These are phyloP conservation scores for Coptodon rendalli DNA, from an alignment of 2,113 vertebrate species.

Conservation along the genomic window DNA sequence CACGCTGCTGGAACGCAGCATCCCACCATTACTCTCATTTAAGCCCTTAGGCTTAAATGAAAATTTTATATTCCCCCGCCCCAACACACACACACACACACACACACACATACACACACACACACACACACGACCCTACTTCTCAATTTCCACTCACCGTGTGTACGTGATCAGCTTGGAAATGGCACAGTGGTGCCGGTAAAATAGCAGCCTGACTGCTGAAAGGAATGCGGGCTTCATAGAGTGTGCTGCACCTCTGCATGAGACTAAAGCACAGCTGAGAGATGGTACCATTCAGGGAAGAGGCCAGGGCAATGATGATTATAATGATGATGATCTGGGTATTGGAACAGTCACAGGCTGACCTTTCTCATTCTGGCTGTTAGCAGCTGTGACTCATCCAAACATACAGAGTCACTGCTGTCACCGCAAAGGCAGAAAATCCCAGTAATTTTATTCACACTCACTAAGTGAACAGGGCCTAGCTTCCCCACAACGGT, in stretches of 20 bases:
- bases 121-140: neutral
- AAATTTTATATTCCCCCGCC: neutral
- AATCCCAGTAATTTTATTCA: neutral
- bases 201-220: neutral
- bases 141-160: neutral
- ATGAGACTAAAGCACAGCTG: conserved; percentile 14
- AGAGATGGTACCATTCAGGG: conserved; percentile 20
- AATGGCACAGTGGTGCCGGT: neutral
- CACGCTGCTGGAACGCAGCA: conserved; percentile 24
- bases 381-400: conserved; percentile 36
- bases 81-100: too few species aligned
- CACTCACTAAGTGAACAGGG: neutral
- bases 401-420: neutral
- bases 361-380: conserved; percentile 18
- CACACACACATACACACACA: neutral
- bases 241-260: neutral
- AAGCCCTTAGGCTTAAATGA: neutral
- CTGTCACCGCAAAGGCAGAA: neutral
- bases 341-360: neutral
- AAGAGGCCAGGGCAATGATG: neutral
- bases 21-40: neutral
- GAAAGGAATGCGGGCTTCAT: neutral
- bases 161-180: neutral
- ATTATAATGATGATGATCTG: neutral
- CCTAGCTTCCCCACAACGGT: neutral